Percentiles rank a stretch among this genome's conserved stretches.
These are phyloP conservation scores for Nemurella pictetii DNA, from an alignment of 2,888 invertebrate species.

Conservation along the genomic window DNA sequence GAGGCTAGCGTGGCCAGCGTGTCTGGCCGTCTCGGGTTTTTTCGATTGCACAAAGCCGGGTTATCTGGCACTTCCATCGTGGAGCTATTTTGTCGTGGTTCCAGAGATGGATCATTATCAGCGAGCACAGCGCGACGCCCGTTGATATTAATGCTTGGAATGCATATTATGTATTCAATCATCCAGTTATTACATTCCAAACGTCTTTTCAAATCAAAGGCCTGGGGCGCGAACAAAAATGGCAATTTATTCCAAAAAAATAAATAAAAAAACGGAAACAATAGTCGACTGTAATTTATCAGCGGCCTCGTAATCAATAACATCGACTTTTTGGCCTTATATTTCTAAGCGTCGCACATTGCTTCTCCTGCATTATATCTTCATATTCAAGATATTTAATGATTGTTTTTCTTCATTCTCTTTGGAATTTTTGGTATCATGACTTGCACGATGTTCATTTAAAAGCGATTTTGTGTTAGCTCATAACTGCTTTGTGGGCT, in stretches of 20 bases:
- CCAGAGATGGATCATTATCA: slow-evolving; percentile 1
- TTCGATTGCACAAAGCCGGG: too few species aligned
- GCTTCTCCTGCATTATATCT: not conserved
- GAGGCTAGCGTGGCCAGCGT: too few species aligned
- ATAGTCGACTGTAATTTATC: not conserved
- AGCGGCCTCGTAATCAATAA: not conserved
- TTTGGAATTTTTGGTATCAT: not conserved
- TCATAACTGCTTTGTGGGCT: not conserved
- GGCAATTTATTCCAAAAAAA: slow-evolving; percentile 26
- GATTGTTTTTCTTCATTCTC: not conserved
- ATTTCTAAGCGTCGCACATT: not conserved
- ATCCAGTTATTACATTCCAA: slow-evolving; percentile 27
- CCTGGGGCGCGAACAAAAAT: slow-evolving; percentile 1
- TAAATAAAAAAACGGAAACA: slow-evolving; percentile 7
- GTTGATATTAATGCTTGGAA: slow-evolving; percentile 7
- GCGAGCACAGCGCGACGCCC: not conserved
- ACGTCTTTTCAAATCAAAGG: slow-evolving; percentile 28
- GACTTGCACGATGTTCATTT: not conserved
- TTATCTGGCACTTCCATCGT: too few species aligned
- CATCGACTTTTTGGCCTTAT: not conserved
- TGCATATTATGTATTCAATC: slow-evolving; percentile 24
- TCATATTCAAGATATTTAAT: not conserved
- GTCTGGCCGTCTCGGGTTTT: too few species aligned
- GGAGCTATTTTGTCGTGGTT: not conserved
- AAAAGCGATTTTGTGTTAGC: not conserved